Evolutionary conservation across 1,140 invertebrate genomes (phyloP).

Genomic region (Trichomalopsis sarcophagae): DNA sequence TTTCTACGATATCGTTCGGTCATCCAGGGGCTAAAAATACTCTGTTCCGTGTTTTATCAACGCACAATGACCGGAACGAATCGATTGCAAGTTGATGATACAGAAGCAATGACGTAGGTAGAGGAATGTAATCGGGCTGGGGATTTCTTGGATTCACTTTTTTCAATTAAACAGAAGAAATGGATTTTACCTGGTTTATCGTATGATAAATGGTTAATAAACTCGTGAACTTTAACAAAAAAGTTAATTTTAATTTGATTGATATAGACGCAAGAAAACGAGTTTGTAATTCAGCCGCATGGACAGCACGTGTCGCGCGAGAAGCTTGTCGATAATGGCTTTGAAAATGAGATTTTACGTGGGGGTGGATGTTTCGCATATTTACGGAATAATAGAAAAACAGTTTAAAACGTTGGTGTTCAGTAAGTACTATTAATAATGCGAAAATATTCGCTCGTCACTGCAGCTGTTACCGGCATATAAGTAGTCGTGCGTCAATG

Average conservation of each 20-base stretch:
- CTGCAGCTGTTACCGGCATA: no score
- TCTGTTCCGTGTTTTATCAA: not conserved
- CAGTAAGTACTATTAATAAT: not conserved
- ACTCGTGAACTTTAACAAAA: not conserved
- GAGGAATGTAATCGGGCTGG: conserved; percentile 27
- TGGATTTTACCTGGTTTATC: not conserved
- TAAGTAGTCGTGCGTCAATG: no score
- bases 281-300: no score
- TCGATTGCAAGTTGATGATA: conserved; percentile 11
- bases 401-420: not conserved
- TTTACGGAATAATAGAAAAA: no score
- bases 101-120: not conserved
- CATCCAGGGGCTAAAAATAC: not conserved
- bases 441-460: no score
- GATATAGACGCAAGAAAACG: no score
- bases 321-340: no score
- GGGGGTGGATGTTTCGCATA: no score
- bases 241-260: not conserved
- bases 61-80: not conserved
- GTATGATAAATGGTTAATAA: not conserved
- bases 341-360: no score
- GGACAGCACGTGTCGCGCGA: no score
- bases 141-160: conserved; percentile 13
- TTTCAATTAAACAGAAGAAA: not conserved
- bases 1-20: conserved; percentile 10